Evolutionary conservation across 2,797 vertebrate species (phyloP).

Genomic region (Kryptopterus vitreolus): DNA sequence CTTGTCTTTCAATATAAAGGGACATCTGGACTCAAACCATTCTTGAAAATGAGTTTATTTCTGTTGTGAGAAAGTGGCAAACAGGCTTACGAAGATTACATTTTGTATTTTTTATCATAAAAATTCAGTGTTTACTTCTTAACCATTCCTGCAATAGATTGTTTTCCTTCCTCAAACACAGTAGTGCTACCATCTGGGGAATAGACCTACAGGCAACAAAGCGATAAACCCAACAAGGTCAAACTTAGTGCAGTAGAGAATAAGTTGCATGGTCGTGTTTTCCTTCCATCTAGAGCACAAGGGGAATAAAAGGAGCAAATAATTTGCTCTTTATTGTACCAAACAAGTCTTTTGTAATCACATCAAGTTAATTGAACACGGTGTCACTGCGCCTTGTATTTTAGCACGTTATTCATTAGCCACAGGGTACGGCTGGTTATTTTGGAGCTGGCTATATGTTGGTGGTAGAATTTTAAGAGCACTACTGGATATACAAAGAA

Average conservation of each 20-base stretch:
- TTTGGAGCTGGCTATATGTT: neutral
- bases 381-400: neutral
- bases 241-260: constrained; percentile 2
- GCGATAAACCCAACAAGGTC: constrained; percentile 5
- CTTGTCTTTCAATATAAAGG: neutral
- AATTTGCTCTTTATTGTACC: neutral
- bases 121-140: neutral
- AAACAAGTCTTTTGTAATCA: neutral
- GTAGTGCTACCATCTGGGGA: constrained; percentile 6
- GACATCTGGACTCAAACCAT: neutral
- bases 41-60: neutral
- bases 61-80: neutral
- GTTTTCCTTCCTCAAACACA: neutral
- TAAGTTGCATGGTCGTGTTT: neutral
- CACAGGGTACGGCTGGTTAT: neutral
- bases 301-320: neutral
- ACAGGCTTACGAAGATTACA: neutral
- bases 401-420: neutral
- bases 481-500: neutral
- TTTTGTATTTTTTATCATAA: neutral
- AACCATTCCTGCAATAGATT: neutral
- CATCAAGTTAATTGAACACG: neutral
- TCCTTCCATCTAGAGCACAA: neutral
- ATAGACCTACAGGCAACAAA: constrained; percentile 53
- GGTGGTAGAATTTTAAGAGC: neutral